These are phyloP conservation scores for Cyprinodon variegatus DNA, from an alignment of 2,113 vertebrate genomes.

Conservation along the genomic window DNA sequence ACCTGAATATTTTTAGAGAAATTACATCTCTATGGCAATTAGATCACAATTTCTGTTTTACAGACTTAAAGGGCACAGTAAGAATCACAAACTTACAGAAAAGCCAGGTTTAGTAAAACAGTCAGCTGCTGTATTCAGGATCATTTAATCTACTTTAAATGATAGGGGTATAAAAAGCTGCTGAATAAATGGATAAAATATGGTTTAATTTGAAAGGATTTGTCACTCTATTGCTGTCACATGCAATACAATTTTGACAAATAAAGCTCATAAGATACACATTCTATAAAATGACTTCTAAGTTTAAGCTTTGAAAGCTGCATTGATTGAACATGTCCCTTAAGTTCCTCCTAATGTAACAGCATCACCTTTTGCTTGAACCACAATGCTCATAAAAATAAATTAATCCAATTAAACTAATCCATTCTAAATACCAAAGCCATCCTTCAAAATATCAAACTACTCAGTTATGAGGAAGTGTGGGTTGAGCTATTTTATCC, in stretches of 20 bases:
- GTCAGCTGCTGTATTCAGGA: conserved; percentile 12
- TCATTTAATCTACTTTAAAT: neutral
- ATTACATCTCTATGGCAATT: conserved; percentile 38
- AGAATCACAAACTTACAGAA: conserved; percentile 31
- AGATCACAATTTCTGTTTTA: conserved; percentile 62
- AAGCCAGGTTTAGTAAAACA: conserved; percentile 14
- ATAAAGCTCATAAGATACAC: neutral
- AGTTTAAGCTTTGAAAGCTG: neutral
- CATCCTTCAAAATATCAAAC: neutral
- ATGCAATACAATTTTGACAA: neutral
- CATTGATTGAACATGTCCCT: neutral
- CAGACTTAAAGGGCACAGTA: conserved; percentile 43
- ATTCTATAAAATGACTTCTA: neutral
- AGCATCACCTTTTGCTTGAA: neutral
- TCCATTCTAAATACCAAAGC: neutral
- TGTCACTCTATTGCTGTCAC: neutral
- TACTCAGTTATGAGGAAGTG: neutral
- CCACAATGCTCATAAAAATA: neutral
- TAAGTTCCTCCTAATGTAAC: neutral
- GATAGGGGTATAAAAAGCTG: neutral
- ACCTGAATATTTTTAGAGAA: conserved; percentile 45
- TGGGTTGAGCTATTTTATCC: neutral
- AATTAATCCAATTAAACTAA: neutral
- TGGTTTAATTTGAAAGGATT: conserved; percentile 9
- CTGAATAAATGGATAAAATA: neutral